Percentiles rank a stretch among this genome's conserved stretches.
These are phyloP conservation scores for Dendrocincla tyrannina DNA, from an alignment of 2,797 vertebrate species.

Conservation along the genomic window DNA sequence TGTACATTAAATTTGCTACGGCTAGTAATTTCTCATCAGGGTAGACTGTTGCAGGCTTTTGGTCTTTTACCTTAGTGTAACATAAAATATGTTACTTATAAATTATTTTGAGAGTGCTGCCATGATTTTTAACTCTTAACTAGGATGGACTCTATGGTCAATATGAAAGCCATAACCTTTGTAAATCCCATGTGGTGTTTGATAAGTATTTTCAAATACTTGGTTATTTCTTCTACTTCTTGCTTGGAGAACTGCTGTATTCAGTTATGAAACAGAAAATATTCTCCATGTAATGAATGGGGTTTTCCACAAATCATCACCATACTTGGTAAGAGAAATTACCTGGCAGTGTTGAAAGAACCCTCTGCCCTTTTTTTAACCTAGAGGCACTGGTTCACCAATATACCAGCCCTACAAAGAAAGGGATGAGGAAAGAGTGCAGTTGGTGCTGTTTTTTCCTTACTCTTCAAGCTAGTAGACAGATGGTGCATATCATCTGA, in stretches of 20 bases:
- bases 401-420: not conserved
- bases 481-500: slow-evolving; percentile 24
- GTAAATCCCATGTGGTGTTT: not conserved
- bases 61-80: not conserved
- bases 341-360: not conserved
- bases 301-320: not conserved
- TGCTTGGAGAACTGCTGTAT: not conserved
- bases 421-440: not conserved
- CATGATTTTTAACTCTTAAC: not conserved
- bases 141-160: not conserved
- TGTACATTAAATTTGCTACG: not conserved
- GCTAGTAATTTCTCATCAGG: not conserved
- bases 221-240: not conserved
- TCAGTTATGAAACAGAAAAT: not conserved
- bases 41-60: not conserved
- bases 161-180: not conserved
- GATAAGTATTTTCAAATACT: not conserved
- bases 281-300: not conserved
- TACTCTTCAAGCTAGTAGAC: not conserved
- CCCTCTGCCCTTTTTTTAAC: accelerated
- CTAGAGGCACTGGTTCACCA: not conserved
- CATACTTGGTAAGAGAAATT: not conserved
- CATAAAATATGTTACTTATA: not conserved
- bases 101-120: not conserved
- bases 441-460: not conserved